Evolutionary conservation across 1,140 invertebrate species (phyloP).

Genomic region (Lasioglossum baleicum): DNA sequence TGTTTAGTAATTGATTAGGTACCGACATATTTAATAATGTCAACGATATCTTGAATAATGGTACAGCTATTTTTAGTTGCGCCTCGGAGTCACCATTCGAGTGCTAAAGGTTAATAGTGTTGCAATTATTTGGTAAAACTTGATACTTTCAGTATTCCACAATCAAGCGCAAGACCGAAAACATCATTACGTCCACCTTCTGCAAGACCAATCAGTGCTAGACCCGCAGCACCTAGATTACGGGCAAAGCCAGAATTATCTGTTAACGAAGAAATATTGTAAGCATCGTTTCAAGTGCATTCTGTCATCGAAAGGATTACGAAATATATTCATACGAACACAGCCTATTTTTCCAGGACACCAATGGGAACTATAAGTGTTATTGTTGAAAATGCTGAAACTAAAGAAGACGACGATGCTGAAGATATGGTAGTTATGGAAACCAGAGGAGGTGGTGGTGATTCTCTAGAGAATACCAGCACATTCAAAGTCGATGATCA

Average conservation of each 20-base stretch:
- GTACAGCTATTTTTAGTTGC: too few relatives aligned
- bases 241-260: constrained; percentile 80
- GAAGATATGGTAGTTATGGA: constrained; percentile 81
- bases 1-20: too few relatives aligned
- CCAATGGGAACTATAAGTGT: constrained; percentile 81
- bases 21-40: too few relatives aligned
- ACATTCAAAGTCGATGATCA: constrained; percentile 64
- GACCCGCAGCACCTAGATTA: constrained; percentile 88
- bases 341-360: constrained; percentile 60
- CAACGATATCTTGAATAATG: too few relatives aligned
- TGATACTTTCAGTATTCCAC: constrained; percentile 41
- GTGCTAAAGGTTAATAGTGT: background rate
- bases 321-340: constrained; percentile 74
- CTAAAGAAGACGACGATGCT: constrained; percentile 75
- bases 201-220: constrained; percentile 86
- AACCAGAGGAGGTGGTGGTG: constrained; percentile 56
- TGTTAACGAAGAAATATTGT: constrained; percentile 71
- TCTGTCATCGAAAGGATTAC: constrained; percentile 68
- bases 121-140: constrained; percentile 6
- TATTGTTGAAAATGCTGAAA: constrained; percentile 84
- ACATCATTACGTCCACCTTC: constrained; percentile 83
- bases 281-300: constrained; percentile 39
- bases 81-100: too few relatives aligned
- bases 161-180: constrained; percentile 72
- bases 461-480: constrained; percentile 57